Conservation (phyloP, 2,797 vertebrate species). For the Myotis pilosus region DNA sequence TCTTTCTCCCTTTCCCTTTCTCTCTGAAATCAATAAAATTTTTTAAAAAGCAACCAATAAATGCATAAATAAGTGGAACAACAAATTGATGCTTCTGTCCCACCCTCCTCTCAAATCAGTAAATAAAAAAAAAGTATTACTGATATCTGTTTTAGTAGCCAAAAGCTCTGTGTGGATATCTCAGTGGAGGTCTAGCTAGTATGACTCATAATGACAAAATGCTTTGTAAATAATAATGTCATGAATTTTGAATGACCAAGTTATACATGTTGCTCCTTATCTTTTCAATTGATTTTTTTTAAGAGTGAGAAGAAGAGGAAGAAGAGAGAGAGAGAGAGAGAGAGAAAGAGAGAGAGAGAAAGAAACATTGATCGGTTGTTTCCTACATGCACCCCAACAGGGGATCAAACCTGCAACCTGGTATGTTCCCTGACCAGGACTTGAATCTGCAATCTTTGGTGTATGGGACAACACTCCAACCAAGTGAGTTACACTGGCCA, state of each 20-base stretch:
- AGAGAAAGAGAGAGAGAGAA: too few species aligned
- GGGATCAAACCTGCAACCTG: too few species aligned
- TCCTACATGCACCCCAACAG: background rate
- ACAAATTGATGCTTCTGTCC: background rate
- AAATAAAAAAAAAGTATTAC: background rate
- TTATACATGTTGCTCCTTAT: background rate
- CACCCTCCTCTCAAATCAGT: background rate
- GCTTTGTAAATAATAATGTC: background rate
- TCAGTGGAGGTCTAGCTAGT: background rate
- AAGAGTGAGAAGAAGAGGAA: too few species aligned
- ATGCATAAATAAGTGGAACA: background rate
- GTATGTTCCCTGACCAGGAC: too few species aligned
- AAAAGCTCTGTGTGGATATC: background rate
- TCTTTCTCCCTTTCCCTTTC: too few species aligned
- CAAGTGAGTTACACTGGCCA: background rate
- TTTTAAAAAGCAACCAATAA: background rate
- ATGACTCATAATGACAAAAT: slow-evolving; percentile 18
- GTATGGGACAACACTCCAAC: background rate
- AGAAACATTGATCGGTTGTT: too few species aligned
- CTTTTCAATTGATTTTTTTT: background rate
- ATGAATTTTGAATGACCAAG: background rate
- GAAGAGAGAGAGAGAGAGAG: too few species aligned
- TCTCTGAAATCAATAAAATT: too few species aligned
- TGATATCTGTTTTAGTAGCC: background rate
- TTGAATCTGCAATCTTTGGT: background rate